Percentiles rank a stretch among this genome's conserved stretches.
Evolutionary conservation across 2,113 vertebrate species (phyloP).

Genomic region (Pipa parva): DNA sequence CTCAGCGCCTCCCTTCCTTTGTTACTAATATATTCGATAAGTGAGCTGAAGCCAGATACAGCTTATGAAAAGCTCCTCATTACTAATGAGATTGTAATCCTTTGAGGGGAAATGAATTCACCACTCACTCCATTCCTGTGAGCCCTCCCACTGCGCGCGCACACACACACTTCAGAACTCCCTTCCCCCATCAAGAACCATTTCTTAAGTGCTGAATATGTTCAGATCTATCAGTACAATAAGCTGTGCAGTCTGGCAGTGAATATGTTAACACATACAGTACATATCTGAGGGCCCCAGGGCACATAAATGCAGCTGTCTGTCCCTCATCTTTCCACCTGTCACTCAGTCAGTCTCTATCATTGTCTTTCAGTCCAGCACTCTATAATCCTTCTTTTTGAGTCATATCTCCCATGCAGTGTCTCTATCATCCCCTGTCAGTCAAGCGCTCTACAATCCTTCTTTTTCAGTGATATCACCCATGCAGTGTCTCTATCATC

Average conservation of each 20-base stretch:
- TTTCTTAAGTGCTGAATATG: constrained; percentile 4
- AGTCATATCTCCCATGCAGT: too few relatives aligned
- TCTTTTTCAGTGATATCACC: too few relatives aligned
- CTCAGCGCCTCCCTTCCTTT: background rate
- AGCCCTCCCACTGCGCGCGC: background rate
- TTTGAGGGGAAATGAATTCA: constrained; percentile 29
- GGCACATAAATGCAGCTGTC: too few relatives aligned
- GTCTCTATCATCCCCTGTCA: too few relatives aligned
- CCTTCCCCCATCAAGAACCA: background rate
- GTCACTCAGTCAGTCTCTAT: too few relatives aligned
- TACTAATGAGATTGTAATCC: constrained; percentile 25
- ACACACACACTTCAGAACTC: too few relatives aligned
- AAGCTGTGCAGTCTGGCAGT: background rate
- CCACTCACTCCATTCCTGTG: background rate
- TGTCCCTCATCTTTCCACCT: too few relatives aligned
- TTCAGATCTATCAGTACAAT: background rate
- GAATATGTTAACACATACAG: constrained; percentile 2
- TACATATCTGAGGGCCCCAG: too few relatives aligned
- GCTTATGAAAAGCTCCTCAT: constrained; percentile 33
- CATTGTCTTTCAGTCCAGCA: too few relatives aligned
- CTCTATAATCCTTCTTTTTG: too few relatives aligned
- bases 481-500: too few relatives aligned
- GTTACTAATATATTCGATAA: background rate
- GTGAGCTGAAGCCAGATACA: constrained; percentile 8
- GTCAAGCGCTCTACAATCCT: too few relatives aligned